Evolutionary conservation across 30 jellyfish, hydroid and myxozoan genomes (phyloP).

Genomic region (Morbakka virulenta): DNA sequence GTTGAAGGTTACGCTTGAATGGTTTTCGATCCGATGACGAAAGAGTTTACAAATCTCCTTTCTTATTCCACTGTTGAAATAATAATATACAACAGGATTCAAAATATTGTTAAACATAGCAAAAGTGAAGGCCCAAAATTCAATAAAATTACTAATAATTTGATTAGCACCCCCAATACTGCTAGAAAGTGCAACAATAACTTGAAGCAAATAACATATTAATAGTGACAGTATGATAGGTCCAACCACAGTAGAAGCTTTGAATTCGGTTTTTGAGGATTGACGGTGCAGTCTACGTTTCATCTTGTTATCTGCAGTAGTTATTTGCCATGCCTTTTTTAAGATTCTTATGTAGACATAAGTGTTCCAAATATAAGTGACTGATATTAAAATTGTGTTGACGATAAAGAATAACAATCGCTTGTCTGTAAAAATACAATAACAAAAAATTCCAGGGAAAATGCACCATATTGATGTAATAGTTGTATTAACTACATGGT

Average conservation of each 20-base stretch:
- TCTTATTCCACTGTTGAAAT: constrained; percentile 65
- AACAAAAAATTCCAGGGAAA: neutral
- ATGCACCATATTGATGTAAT: constrained; percentile 46
- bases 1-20: too few relatives aligned
- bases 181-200: constrained; percentile 20
- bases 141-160: constrained; percentile 34
- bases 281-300: constrained; percentile 40
- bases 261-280: constrained; percentile 39
- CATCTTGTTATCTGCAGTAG: constrained; percentile 33
- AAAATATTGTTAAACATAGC: constrained; percentile 56
- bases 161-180: constrained; percentile 5
- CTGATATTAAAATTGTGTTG: constrained; percentile 29
- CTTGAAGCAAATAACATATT: constrained; percentile 54
- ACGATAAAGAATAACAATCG: constrained; percentile 35
- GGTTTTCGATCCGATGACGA: too few relatives aligned
- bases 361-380: constrained; percentile 58
- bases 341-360: constrained; percentile 46
- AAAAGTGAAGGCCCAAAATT: constrained; percentile 70
- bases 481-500: constrained; percentile 4
- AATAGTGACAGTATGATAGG: constrained; percentile 45
- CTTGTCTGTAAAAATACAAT: constrained; percentile 22
- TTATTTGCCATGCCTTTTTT: constrained; percentile 30
- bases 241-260: constrained; percentile 52
- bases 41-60: too few relatives aligned
- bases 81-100: constrained; percentile 69